Evolutionary conservation across 1,140 invertebrate species (phyloP).

Genomic region (Lordiphosa clarofinis): DNA sequence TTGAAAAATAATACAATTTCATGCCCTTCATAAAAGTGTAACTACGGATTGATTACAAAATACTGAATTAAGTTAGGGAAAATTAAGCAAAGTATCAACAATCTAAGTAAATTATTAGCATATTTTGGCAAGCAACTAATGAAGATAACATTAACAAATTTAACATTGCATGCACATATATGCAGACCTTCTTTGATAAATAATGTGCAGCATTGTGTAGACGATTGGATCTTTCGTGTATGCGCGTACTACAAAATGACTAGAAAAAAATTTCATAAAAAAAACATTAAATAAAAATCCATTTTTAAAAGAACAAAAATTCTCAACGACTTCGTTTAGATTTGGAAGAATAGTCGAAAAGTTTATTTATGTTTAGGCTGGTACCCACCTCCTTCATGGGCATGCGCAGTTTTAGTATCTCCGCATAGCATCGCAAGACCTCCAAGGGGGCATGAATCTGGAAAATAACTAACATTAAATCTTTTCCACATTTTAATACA

Average conservation of each 20-base stretch:
- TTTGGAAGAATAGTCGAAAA: slow-evolving; percentile 15
- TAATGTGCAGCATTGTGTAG: slow-evolving; percentile 68
- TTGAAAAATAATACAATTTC: too few species aligned
- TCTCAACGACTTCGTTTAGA: not conserved
- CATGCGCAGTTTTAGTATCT: slow-evolving; percentile 96
- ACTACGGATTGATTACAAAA: too few species aligned
- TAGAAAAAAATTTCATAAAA: slow-evolving; percentile 42
- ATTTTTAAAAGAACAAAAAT: slow-evolving; percentile 2
- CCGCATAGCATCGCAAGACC: slow-evolving; percentile 93
- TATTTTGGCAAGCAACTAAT: too few species aligned
- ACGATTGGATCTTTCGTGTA: slow-evolving; percentile 63
- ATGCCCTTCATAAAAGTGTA: too few species aligned
- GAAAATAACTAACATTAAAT: not conserved
- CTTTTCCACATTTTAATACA: not conserved
- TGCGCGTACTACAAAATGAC: slow-evolving; percentile 57
- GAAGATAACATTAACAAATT: slow-evolving; percentile 20
- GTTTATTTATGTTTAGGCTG: slow-evolving; percentile 1
- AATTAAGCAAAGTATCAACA: too few species aligned
- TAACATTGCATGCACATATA: slow-evolving; percentile 33
- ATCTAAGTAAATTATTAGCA: too few species aligned
- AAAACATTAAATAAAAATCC: slow-evolving; percentile 15
- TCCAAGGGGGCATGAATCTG: slow-evolving; percentile 92
- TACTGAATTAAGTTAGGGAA: too few species aligned
- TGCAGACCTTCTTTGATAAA: slow-evolving; percentile 74
- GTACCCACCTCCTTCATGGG: slow-evolving; percentile 91